Conservation (phyloP, 2,888 invertebrate species). For the Perithous albicinctus region DNA sequence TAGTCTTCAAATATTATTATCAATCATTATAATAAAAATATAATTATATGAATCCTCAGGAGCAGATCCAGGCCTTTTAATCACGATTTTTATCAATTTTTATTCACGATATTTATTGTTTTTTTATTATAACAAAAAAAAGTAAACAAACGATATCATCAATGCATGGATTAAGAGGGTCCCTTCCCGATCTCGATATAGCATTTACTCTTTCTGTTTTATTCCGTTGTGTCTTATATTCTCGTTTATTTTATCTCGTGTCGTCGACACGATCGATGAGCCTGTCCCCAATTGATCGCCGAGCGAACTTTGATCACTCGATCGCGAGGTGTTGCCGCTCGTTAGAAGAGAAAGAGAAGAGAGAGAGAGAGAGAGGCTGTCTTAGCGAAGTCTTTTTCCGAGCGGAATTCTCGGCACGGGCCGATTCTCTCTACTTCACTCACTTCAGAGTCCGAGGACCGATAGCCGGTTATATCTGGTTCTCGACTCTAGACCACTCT, state of each 20-base stretch:
- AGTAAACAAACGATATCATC: slow-evolving; percentile 3
- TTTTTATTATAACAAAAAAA: not conserved
- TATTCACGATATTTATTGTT: not conserved
- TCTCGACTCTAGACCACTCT: slow-evolving; percentile 42
- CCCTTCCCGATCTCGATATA: slow-evolving; percentile 30
- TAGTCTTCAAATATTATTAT: not conserved
- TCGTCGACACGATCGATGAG: slow-evolving; percentile 31
- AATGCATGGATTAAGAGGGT: not conserved
- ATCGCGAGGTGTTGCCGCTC: not conserved
- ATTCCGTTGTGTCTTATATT: slow-evolving; percentile 16
- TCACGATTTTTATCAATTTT: too few species aligned
- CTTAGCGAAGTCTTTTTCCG: slow-evolving; percentile 15
- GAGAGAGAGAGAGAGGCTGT: slow-evolving; percentile 3
- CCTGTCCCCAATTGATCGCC: slow-evolving; percentile 18
- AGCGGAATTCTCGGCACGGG: slow-evolving; percentile 51
- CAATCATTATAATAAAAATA: not conserved
- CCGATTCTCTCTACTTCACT: slow-evolving; percentile 20
- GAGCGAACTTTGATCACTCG: slow-evolving; percentile 55
- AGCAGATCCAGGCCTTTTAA: not conserved
- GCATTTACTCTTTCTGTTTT: not conserved
- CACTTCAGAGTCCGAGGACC: slow-evolving; percentile 41
- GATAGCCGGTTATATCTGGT: slow-evolving; percentile 62
- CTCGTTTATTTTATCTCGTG: slow-evolving; percentile 16
- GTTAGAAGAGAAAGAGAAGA: not conserved
- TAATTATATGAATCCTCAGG: not conserved